Conservation (phyloP, 1,140 invertebrate genomes). For the Brachionus calyciflorus region DNA sequence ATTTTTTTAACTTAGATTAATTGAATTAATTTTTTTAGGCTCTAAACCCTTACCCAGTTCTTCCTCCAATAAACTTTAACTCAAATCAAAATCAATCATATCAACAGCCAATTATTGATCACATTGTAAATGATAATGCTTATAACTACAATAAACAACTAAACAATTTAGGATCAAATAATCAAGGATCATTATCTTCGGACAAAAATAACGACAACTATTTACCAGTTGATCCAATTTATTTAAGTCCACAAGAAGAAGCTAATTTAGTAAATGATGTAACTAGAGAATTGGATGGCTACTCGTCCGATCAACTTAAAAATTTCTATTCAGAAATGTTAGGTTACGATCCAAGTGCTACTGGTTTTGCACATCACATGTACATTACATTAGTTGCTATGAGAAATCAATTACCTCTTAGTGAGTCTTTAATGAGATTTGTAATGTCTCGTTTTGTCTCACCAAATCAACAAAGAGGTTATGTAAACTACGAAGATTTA, state of each 20-base stretch:
- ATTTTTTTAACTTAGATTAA: background rate
- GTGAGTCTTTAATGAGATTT: conserved; percentile 33
- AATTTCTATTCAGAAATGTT: conserved; percentile 38
- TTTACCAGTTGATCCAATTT: conserved; percentile 40
- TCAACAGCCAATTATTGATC: background rate
- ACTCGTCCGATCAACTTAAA: conserved; percentile 3
- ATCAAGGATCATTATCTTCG: background rate
- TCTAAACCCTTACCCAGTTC: conserved; percentile 31
- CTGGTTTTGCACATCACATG: conserved; percentile 34
- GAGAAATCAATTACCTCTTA: conserved; percentile 33
- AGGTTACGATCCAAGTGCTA: conserved; percentile 17
- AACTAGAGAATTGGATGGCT: background rate
- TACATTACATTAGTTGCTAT: conserved; percentile 24
- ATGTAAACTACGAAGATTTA: conserved; percentile 44
- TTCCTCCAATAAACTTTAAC: conserved; percentile 25
- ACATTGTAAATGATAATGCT: background rate
- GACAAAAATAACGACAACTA: conserved; percentile 38
- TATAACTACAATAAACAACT: background rate
- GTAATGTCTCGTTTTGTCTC: conserved; percentile 44
- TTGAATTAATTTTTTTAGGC: conserved; percentile 1
- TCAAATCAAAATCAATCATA: background rate
- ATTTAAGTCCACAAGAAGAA: conserved; percentile 35
- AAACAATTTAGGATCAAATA: background rate
- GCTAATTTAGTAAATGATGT: background rate
- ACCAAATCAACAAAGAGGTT: background rate